A percentile compares a stretch with the other conserved stretches of the same genome.
These are phyloP conservation scores for Caenorhabditis panamensis DNA, from an alignment of 2,888 invertebrate species.

Conservation along the genomic window DNA sequence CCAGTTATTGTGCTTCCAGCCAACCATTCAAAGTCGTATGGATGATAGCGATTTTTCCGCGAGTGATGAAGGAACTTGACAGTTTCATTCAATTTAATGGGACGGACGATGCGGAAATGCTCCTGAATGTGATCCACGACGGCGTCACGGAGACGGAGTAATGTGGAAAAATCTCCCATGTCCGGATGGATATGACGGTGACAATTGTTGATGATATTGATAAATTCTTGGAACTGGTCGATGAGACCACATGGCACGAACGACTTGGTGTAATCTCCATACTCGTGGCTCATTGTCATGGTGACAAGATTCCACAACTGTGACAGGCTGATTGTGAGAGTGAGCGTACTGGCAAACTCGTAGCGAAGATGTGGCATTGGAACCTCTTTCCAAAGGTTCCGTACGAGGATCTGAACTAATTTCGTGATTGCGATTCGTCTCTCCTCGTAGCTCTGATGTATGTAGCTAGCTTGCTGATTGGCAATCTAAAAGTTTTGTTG, in stretches of 20 bases:
- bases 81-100: neutral
- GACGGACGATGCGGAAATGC: neutral
- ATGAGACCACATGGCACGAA: neutral
- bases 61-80: neutral
- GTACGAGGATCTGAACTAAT: neutral
- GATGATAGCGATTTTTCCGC: neutral
- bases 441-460: neutral
- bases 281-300: neutral
- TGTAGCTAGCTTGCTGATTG: neutral
- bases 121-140: neutral
- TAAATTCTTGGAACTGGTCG: neutral
- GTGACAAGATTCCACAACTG: neutral
- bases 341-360: neutral
- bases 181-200: neutral
- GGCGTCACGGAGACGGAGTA: neutral
- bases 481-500: neutral
- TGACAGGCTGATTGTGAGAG: neutral
- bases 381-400: neutral
- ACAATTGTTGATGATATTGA: neutral
- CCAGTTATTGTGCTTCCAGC: neutral
- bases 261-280: neutral
- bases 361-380: neutral
- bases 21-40: constrained; percentile 7
- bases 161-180: neutral
- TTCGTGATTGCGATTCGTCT: neutral